Conservation (phyloP, 2,888 invertebrate species). For the Ecdyonurus torrentis region DNA sequence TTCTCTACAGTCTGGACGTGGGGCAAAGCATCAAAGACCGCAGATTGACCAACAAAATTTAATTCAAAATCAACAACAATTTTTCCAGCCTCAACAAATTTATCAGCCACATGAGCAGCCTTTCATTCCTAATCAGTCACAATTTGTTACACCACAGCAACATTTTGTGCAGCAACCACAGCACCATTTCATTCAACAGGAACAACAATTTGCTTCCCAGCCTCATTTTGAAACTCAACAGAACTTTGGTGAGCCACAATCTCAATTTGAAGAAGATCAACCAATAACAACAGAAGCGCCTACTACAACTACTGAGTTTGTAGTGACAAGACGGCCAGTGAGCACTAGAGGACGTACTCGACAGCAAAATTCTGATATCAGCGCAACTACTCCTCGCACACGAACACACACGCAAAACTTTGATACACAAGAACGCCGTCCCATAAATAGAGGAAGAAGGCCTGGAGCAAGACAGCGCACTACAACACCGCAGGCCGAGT, state of each 20-base stretch:
- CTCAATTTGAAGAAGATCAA: background rate
- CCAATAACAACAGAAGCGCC: background rate
- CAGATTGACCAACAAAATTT: conserved; percentile 1
- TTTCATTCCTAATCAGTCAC: conserved; percentile 15
- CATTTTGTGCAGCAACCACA: conserved; percentile 14
- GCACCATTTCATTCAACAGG: background rate
- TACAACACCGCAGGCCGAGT: background rate
- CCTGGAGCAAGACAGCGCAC: background rate
- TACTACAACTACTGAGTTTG: conserved; percentile 15
- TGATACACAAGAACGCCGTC: conserved; percentile 16
- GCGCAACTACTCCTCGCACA: background rate
- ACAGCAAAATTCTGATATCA: background rate
- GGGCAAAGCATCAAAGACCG: background rate
- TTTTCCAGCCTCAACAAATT: background rate
- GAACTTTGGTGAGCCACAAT: background rate
- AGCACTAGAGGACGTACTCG: conserved; percentile 10
- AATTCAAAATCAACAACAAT: too few relatives aligned
- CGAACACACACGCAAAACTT: background rate
- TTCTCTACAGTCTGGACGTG: conserved; percentile 30
- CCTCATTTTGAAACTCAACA: background rate
- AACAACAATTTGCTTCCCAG: background rate
- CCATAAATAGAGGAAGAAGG: background rate
- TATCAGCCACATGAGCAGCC: conserved; percentile 1
- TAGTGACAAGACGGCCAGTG: conserved; percentile 15
- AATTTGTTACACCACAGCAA: conserved; percentile 23